Base-by-base conservation (phyloP, 2,888 invertebrate species). In the Trichopoda pennipes region DNA sequence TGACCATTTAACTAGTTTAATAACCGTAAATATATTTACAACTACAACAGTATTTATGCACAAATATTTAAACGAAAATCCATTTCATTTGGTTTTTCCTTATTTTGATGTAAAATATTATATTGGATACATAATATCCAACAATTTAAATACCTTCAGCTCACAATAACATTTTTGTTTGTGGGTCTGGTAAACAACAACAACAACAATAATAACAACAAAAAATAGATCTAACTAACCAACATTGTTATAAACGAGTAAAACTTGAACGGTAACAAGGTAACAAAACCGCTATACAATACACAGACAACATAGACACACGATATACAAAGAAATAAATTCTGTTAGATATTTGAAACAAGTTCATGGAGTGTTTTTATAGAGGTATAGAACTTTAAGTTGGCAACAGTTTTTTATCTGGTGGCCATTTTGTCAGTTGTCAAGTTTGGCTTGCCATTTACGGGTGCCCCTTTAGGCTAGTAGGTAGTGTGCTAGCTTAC, bases 211-310 rank as follows among this genome's bases (percentile, higher is more conserved):
- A n/a, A n/a, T n/a, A n/a, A n/a, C n/a, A n/a, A n/a, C n/a, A 42
- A 58, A 60, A 44, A 21, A 42, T 58, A 72, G n/a, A n/a, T 21
- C 51, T 42, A 76, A 60, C 63, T 28, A 77, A 74, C 77, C 64
- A 77, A 77, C 58, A 28, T 81, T 64, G 77, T 77, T 73, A 63
- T 49, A 69, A 19, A 12, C 3, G n/a, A 21, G 63, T 17, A 68
- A 56, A 73, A 77, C 44, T 73, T 73, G 12, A 76, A 81, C 75
- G 64, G 66, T 74, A 74, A 73, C 73, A 74, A 74, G 79, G 66
- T 76, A 81, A 75, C 64, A 61, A 76, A 69, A 51, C 55, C 44
- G 38, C 49, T 44, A 64, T 35, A 23, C 32, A 64, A 32, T 23
- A 47, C 19, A 35, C 17, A 17, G 4, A 21, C 16, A 64, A 44